phyloP scores from a whole-genome alignment of 2,888 invertebrate genomes.

The Mylabris sibirica region DNA sequence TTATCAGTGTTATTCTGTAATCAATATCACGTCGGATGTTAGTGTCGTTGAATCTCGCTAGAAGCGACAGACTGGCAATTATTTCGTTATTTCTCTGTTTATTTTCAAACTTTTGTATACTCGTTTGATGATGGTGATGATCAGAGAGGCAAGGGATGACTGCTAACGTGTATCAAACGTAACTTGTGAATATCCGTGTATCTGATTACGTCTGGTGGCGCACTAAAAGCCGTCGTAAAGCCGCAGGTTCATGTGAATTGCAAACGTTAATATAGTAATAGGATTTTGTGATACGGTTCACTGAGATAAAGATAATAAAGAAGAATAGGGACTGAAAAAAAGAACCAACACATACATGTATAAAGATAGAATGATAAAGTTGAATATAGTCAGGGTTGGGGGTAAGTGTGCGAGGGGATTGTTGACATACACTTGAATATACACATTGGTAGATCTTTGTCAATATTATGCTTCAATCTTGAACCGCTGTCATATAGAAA shows the following conservation, averaged over 20 bases:
- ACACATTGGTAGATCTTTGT: slow-evolving; percentile 51
- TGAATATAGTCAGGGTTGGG: slow-evolving; percentile 23
- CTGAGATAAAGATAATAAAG: background rate
- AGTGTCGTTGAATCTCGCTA: background rate
- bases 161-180: background rate
- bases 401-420: slow-evolving; percentile 34
- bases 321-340: slow-evolving; percentile 17
- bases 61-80: slow-evolving; percentile 5
- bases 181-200: slow-evolving; percentile 14
- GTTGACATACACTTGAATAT: slow-evolving; percentile 49
- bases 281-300: slow-evolving; percentile 24
- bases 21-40: background rate
- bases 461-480: slow-evolving; percentile 56
- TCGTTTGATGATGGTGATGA: background rate
- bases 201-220: slow-evolving; percentile 14
- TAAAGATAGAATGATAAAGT: slow-evolving; percentile 28
- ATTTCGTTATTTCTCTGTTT: slow-evolving; percentile 1
- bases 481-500: slow-evolving; percentile 43
- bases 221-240: slow-evolving; percentile 16
- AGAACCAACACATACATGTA: background rate
- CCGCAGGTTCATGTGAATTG: slow-evolving; percentile 15
- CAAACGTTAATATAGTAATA: slow-evolving; percentile 33
- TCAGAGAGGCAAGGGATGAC: no score
- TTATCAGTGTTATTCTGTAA: background rate
- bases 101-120: slow-evolving; percentile 1